Evolutionary conservation across 2,888 invertebrate species (phyloP).

Genomic region (Synanthedon tipuliformis): DNA sequence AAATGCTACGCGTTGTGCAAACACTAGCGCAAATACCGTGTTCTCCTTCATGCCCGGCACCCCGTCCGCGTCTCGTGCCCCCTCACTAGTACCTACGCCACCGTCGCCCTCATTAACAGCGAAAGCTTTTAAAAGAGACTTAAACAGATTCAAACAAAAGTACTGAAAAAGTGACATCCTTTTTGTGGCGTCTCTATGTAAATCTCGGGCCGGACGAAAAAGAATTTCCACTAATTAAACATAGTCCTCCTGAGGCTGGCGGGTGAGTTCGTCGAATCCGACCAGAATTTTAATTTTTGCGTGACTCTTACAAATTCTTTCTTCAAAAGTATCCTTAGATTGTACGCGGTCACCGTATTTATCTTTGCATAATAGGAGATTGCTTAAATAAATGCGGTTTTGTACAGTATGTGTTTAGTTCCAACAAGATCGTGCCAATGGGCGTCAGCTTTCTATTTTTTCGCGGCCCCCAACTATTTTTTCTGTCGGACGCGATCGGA

Average conservation of each 20-base stretch:
- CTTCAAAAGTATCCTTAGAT: constrained; percentile 23
- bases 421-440: constrained; percentile 47
- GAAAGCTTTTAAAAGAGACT: constrained; percentile 58
- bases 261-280: constrained; percentile 38
- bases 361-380: neutral
- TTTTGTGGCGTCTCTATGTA: constrained; percentile 62
- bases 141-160: constrained; percentile 60
- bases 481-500: constrained; percentile 30
- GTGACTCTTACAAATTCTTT: constrained; percentile 32
- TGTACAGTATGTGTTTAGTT: constrained; percentile 47
- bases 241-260: constrained; percentile 32
- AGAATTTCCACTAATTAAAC: constrained; percentile 56
- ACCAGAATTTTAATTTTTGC: constrained; percentile 45
- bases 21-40: constrained; percentile 53
- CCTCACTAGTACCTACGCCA: constrained; percentile 26
- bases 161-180: constrained; percentile 54
- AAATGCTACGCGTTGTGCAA: constrained; percentile 63
- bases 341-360: neutral
- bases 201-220: constrained; percentile 47
- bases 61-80: constrained; percentile 6
- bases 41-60: constrained; percentile 18
- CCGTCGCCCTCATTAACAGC: constrained; percentile 54
- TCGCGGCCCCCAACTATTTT: constrained; percentile 26
- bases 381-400: constrained; percentile 22
- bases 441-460: constrained; percentile 40